Conservation (phyloP, 2,113 vertebrate species). For the Pollachius pollachius region DNA sequence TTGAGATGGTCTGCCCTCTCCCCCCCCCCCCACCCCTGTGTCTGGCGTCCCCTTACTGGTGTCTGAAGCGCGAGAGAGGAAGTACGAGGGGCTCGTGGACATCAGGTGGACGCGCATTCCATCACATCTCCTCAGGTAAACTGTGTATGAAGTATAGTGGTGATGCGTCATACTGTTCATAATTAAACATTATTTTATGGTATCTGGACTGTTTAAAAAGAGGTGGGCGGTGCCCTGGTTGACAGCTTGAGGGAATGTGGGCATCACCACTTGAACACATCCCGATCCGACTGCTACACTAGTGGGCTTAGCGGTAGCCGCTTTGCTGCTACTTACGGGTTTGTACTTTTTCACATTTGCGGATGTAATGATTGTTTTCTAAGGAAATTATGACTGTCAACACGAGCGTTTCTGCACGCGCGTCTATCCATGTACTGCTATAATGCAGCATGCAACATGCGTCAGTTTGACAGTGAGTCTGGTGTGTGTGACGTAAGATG, state of each 20-base stretch:
- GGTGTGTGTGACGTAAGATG: slow-evolving; percentile 38
- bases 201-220: no score
- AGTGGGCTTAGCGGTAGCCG: no score
- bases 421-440: neutral
- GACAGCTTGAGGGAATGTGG: no score
- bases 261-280: no score
- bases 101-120: slow-evolving; percentile 52
- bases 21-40: neutral
- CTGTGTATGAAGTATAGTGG: neutral
- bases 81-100: slow-evolving; percentile 5
- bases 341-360: no score
- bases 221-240: no score
- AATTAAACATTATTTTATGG: neutral
- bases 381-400: no score
- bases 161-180: neutral
- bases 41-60: no score
- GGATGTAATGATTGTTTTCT: no score
- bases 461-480: slow-evolving; percentile 23
- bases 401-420: no score
- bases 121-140: slow-evolving; percentile 57
- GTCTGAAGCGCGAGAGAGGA: neutral
- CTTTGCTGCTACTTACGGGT: no score
- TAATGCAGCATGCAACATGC: slow-evolving; percentile 34
- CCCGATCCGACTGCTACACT: no score
- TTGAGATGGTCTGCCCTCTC: neutral